A percentile compares a stretch with the other conserved stretches of the same genome.
Evolutionary conservation across 2,113 vertebrate genomes (phyloP).

Genomic region (Rattus rattus): DNA sequence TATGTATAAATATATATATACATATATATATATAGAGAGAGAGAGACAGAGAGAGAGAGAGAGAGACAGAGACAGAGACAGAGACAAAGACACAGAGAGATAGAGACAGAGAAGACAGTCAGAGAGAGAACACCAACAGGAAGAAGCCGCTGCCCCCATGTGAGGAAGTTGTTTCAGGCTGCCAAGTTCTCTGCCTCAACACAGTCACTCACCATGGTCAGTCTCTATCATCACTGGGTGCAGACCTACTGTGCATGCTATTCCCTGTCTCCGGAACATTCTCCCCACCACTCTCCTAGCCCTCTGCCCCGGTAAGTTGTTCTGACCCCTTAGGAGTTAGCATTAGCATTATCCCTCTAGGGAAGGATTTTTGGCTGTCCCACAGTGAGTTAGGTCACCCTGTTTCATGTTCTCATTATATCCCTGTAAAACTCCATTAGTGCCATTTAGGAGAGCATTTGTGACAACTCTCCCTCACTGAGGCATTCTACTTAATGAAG

Average conservation of each 20-base stretch:
- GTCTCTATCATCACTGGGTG: background rate
- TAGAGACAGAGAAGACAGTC: too few relatives aligned
- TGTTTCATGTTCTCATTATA: slow-evolving; percentile 10
- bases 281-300: background rate
- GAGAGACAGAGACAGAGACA: too few relatives aligned
- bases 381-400: background rate
- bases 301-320: background rate
- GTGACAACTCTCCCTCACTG: slow-evolving; percentile 33
- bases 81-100: background rate
- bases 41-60: background rate
- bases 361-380: background rate
- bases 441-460: slow-evolving; percentile 55
- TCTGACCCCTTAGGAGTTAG: background rate
- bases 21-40: too few relatives aligned
- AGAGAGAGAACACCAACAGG: background rate
- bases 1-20: too few relatives aligned
- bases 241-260: background rate
- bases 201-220: background rate
- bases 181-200: background rate
- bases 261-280: background rate
- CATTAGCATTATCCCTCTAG: background rate
- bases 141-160: background rate
- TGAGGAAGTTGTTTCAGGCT: background rate
- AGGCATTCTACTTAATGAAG: slow-evolving; percentile 37
- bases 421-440: slow-evolving; percentile 25